Evolutionary conservation across 2,113 vertebrate genomes (phyloP).

Genomic region (Seriola quinqueradiata): DNA sequence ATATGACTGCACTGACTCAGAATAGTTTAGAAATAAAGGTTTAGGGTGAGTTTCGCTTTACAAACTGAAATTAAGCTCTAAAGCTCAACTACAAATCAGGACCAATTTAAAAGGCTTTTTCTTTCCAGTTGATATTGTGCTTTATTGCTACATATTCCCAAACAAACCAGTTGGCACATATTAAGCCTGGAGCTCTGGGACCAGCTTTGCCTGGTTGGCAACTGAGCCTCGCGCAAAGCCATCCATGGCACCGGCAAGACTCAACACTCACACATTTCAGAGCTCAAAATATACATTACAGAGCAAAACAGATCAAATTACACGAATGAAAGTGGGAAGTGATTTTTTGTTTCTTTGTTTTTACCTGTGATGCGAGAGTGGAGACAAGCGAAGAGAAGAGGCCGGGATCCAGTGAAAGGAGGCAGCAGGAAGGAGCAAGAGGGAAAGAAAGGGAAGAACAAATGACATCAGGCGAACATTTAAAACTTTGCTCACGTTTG

Average conservation of each 20-base stretch:
- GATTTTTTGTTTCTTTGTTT: neutral
- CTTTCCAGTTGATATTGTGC: neutral
- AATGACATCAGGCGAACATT: neutral
- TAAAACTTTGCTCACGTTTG: neutral
- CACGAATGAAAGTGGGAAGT: neutral
- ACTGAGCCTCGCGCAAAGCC: too few relatives aligned
- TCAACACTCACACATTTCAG: neutral
- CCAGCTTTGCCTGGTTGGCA: too few relatives aligned
- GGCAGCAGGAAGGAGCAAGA: neutral
- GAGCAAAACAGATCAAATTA: neutral
- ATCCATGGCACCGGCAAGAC: too few relatives aligned
- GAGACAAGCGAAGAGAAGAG: neutral
- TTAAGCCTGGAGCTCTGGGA: neutral
- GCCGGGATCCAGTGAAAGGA: neutral
- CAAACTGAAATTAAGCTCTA: too few relatives aligned
- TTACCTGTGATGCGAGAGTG: constrained; percentile 47
- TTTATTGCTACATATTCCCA: neutral
- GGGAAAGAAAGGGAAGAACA: neutral
- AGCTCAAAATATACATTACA: neutral
- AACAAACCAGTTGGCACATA: neutral
- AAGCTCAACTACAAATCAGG: neutral
- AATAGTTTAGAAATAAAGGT: too few relatives aligned
- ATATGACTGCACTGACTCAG: too few relatives aligned
- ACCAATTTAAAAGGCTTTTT: neutral
- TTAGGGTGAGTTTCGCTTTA: too few relatives aligned